Percentiles rank a stretch among this genome's conserved stretches.
phyloP scores from a whole-genome alignment of 2,888 invertebrate species.

The Willowsia nigromaculata region DNA sequence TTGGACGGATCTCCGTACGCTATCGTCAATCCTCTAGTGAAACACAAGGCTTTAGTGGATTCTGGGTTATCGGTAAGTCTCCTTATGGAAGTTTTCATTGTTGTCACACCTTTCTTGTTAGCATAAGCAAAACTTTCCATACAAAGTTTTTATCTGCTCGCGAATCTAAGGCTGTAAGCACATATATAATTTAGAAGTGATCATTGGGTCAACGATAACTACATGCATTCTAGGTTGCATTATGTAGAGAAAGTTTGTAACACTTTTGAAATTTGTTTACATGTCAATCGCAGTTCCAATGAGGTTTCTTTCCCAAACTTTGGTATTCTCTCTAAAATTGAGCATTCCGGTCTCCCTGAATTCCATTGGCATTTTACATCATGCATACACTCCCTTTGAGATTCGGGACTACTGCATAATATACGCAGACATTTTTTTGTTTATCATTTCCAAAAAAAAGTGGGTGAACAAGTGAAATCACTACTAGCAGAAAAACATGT shows the following conservation, averaged over 20 bases:
- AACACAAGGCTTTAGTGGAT: conserved; percentile 75
- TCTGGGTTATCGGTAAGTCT: conserved; percentile 76
- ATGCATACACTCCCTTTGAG: too few relatives aligned
- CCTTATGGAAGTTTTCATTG: background rate
- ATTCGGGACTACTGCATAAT: background rate
- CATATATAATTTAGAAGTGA: too few relatives aligned
- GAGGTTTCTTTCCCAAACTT: background rate
- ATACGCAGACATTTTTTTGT: background rate
- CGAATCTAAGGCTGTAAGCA: too few relatives aligned
- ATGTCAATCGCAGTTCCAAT: background rate
- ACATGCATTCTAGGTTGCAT: background rate
- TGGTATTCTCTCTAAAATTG: background rate
- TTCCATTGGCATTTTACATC: too few relatives aligned
- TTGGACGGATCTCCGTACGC: conserved; percentile 77
- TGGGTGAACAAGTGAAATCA: conserved; percentile 31
- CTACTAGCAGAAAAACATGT: background rate
- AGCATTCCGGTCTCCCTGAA: too few relatives aligned
- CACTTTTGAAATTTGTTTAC: background rate
- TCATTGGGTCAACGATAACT: too few relatives aligned
- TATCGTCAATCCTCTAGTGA: conserved; percentile 73
- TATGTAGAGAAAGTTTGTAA: background rate
- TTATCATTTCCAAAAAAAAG: conserved; percentile 38
- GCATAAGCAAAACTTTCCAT: too few relatives aligned
- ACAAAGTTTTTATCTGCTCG: too few relatives aligned
- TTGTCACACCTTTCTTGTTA: too few relatives aligned